Evolutionary conservation across 2,797 vertebrate species (phyloP).

Genomic region (Trachurus trachurus): DNA sequence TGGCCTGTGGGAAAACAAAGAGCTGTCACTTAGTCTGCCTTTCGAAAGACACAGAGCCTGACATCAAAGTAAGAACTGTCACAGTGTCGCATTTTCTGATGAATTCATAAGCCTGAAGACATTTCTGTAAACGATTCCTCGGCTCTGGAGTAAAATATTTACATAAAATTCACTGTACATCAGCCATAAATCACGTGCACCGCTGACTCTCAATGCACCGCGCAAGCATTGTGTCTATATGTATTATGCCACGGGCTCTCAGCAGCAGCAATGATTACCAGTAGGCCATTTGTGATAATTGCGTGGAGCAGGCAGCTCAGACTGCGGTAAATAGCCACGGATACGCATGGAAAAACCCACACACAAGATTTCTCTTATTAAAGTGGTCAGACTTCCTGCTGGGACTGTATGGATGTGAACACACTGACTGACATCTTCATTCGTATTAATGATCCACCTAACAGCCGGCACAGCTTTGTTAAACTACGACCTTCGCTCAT

Average conservation of each 20-base stretch:
- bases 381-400: background rate
- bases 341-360: background rate
- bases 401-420: background rate
- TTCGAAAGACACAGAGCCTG: slow-evolving; percentile 8
- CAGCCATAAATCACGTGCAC: background rate
- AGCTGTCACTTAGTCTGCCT: slow-evolving; percentile 34
- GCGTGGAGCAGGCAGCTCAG: background rate
- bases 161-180: background rate
- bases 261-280: background rate
- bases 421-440: no score
- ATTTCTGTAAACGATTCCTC: background rate
- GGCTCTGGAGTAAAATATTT: background rate
- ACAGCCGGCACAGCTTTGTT: no score
- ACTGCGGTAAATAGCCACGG: background rate
- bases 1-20: slow-evolving; percentile 43
- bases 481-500: no score
- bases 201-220: background rate
- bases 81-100: background rate
- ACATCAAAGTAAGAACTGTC: slow-evolving; percentile 6
- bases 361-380: background rate
- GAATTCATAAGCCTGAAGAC: background rate
- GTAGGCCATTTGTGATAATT: background rate
- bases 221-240: no score
- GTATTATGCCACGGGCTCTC: background rate
- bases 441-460: no score